Evolutionary conservation across 37 sponge, comb jelly and placozoan genomes (phyloP).

Genomic region (Oopsacas minuta): DNA sequence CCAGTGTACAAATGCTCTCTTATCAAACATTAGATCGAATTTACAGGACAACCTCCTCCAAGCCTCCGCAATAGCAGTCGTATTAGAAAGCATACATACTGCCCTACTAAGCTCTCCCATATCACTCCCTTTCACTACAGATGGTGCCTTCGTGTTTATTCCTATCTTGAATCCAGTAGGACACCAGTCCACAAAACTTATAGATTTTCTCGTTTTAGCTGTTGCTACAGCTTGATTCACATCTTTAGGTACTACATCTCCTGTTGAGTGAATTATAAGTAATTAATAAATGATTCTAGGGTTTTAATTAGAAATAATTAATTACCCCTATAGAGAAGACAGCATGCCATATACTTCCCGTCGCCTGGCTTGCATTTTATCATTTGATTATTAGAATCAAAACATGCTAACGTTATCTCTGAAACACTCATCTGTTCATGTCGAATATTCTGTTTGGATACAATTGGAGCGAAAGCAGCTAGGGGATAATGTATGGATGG

Average conservation of each 20-base stretch:
- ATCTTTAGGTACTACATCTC: slow-evolving; percentile 2
- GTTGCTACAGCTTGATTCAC: background rate
- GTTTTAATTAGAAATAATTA: background rate
- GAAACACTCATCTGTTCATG: slow-evolving; percentile 3
- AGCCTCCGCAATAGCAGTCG: background rate
- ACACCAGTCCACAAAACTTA: slow-evolving; percentile 11
- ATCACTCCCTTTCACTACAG: background rate
- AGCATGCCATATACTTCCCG: slow-evolving; percentile 15
- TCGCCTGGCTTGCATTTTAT: background rate
- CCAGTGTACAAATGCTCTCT: background rate
- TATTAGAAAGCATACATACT: background rate
- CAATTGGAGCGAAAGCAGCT: slow-evolving; percentile 4
- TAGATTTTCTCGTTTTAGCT: background rate
- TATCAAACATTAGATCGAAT: background rate
- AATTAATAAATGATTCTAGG: background rate
- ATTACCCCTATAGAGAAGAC: background rate
- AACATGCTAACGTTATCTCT: background rate
- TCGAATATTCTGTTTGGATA: background rate
- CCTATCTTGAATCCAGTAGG: background rate
- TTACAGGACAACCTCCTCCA: background rate
- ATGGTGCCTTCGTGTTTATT: background rate
- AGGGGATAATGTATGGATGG: background rate
- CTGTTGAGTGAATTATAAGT: background rate
- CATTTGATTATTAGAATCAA: slow-evolving; percentile 3
- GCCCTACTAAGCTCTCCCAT: background rate